Conservation (phyloP, 2,888 invertebrate genomes). For the Conistra vaccinii region DNA sequence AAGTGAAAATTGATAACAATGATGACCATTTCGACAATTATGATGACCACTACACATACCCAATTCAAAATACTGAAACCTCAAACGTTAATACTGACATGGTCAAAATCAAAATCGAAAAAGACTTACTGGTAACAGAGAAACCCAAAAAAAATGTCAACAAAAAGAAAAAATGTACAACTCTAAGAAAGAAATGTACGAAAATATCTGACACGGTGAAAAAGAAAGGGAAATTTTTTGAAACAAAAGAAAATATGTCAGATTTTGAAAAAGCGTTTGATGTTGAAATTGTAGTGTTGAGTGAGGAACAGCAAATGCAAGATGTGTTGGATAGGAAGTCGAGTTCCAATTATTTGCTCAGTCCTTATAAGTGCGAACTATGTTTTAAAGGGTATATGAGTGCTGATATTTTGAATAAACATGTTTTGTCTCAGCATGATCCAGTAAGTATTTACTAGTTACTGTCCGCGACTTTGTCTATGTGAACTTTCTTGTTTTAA, state of each 20-base stretch:
- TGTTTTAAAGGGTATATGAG: constrained; percentile 69
- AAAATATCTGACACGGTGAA: neutral
- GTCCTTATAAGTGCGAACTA: constrained; percentile 66
- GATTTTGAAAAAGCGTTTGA: constrained; percentile 62
- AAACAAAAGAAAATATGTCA: constrained; percentile 54
- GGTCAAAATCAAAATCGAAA: constrained; percentile 29
- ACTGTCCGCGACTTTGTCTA: too few species aligned
- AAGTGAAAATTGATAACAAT: neutral
- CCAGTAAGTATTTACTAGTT: constrained; percentile 56
- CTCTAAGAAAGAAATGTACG: neutral
- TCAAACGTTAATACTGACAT: constrained; percentile 34
- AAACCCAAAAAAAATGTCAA: neutral
- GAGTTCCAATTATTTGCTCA: constrained; percentile 60
- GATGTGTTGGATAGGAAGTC: constrained; percentile 66
- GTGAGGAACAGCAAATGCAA: constrained; percentile 61
- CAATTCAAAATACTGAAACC: neutral
- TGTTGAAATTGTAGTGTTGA: constrained; percentile 60
- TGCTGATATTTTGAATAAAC: constrained; percentile 63
- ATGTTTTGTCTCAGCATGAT: constrained; percentile 66
- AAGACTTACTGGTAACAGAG: neutral
- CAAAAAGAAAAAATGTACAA: constrained; percentile 6
- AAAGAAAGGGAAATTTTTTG: constrained; percentile 51
- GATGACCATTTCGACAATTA: constrained; percentile 4
- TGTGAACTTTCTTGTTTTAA: too few species aligned
- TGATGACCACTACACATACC: neutral